Conservation (phyloP, 2,888 invertebrate genomes). For the Nysson spinosus region DNA sequence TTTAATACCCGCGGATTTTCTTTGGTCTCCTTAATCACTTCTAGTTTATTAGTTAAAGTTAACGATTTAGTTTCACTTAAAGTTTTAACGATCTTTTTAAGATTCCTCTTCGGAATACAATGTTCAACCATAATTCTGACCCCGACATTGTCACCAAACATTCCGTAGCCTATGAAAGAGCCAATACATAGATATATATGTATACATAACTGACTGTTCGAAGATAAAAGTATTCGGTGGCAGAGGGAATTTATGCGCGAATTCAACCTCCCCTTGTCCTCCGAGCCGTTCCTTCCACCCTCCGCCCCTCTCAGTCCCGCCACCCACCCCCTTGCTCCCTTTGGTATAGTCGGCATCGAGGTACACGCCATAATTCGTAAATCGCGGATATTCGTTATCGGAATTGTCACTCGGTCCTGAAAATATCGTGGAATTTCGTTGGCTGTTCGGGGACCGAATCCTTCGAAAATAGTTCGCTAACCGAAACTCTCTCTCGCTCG, state of each 20-base stretch:
- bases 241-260: conserved; percentile 64
- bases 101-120: too few species aligned
- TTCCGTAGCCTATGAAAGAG: too few species aligned
- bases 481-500: neutral
- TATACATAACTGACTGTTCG: neutral
- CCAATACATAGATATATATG: too few species aligned
- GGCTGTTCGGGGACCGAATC: conserved; percentile 10
- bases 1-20: too few species aligned
- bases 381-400: conserved; percentile 53
- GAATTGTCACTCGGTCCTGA: conserved; percentile 47
- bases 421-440: conserved; percentile 36
- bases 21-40: too few species aligned
- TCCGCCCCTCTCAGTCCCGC: conserved; percentile 1
- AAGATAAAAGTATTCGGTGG: conserved; percentile 62
- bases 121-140: too few species aligned
- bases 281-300: conserved; percentile 26
- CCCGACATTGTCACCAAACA: too few species aligned
- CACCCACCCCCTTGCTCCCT: conserved; percentile 22
- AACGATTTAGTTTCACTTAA: too few species aligned
- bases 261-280: conserved; percentile 42
- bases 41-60: too few species aligned
- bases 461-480: conserved; percentile 3
- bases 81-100: too few species aligned
- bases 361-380: conserved; percentile 51
- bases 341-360: conserved; percentile 10